phyloP scores from a whole-genome alignment of 2,113 vertebrate species.

The Mastomys coucha region DNA sequence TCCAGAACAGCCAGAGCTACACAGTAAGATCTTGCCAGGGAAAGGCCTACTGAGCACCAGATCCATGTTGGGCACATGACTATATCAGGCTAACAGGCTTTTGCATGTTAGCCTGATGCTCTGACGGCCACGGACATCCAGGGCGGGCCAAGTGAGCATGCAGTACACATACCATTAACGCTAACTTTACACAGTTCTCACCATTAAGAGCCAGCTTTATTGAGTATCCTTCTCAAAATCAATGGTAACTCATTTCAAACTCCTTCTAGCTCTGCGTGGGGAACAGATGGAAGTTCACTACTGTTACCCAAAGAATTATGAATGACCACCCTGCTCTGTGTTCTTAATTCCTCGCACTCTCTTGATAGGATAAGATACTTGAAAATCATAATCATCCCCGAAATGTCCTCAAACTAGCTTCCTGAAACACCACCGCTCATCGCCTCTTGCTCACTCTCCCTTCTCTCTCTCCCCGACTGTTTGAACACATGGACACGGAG shows the following conservation, averaged over 20 bases:
- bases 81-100: background rate
- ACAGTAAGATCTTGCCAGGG: background rate
- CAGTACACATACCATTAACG: constrained; percentile 71
- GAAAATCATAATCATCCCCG: constrained; percentile 53
- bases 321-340: constrained; percentile 57
- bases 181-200: constrained; percentile 71
- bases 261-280: constrained; percentile 82
- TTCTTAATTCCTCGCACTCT: background rate
- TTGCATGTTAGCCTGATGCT: background rate
- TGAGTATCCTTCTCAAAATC: constrained; percentile 72
- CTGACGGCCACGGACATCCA: constrained; percentile 32
- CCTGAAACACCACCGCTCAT: constrained; percentile 72
- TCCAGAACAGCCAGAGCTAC: constrained; percentile 24
- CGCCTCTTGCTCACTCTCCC: constrained; percentile 67
- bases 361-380: background rate
- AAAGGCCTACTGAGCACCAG: constrained; percentile 65
- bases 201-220: constrained; percentile 72
- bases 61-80: constrained; percentile 19
- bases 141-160: constrained; percentile 12
- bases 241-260: constrained; percentile 86
- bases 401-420: constrained; percentile 59
- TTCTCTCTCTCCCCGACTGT: constrained; percentile 82
- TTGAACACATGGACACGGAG: constrained; percentile 85
- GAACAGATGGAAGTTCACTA: constrained; percentile 83
- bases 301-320: constrained; percentile 84